These are phyloP conservation scores for Tetragonula clypearis DNA, from an alignment of 1,140 invertebrate genomes.

Conservation along the genomic window DNA sequence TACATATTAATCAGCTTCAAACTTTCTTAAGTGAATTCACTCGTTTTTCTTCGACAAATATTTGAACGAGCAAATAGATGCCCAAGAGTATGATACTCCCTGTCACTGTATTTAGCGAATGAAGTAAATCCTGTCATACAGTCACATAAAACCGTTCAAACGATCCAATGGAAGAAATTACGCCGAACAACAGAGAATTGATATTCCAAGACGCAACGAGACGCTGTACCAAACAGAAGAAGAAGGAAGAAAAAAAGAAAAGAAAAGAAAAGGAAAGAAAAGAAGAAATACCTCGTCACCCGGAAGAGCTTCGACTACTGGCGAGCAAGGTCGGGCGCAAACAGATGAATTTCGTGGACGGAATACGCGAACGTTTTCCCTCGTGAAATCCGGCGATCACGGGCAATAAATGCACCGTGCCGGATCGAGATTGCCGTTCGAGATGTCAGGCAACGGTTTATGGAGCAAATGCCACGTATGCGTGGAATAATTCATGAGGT, in stretches of 20 bases:
- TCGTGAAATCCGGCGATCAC: conserved; percentile 3
- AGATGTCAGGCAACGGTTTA: conserved; percentile 44
- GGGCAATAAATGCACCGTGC: neutral
- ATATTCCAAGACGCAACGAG: neutral
- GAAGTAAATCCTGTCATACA: no score
- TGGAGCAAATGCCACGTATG: conserved; percentile 50
- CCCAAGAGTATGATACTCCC: no score
- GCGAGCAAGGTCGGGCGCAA: neutral
- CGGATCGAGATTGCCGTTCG: conserved; percentile 47
- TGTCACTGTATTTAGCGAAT: no score
- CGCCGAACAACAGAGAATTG: neutral
- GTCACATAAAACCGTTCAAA: no score
- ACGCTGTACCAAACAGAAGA: neutral
- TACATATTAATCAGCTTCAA: no score
- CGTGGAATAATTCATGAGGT: conserved; percentile 64
- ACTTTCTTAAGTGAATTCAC: no score
- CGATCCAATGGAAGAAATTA: neutral
- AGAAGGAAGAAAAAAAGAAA: no score
- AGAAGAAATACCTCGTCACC: neutral
- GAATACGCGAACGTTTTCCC: conserved; percentile 7
- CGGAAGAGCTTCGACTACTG: neutral
- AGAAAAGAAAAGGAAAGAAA: no score
- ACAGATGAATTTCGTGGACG: conserved; percentile 11
- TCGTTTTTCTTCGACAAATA: no score
- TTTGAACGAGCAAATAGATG: no score